Percentiles rank a stretch among this genome's conserved stretches.
phyloP scores from a whole-genome alignment of 2,797 vertebrate genomes.

The Spatula clypeata region DNA sequence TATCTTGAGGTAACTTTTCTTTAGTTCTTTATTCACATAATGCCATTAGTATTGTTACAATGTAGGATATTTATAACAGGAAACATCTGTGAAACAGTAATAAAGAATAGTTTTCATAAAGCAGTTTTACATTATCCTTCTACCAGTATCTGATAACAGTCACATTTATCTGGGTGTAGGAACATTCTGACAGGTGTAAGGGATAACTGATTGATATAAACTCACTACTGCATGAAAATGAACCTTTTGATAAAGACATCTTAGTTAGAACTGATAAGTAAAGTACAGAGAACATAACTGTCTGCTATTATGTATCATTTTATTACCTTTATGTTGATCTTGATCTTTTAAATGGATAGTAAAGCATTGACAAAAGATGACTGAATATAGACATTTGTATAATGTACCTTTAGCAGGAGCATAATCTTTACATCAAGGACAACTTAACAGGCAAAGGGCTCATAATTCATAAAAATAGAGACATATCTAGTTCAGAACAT shows the following conservation, averaged over 20 bases:
- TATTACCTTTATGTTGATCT: conserved; percentile 90
- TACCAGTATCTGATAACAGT: conserved; percentile 91
- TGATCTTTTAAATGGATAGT: conserved; percentile 82
- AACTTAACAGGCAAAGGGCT: conserved; percentile 77
- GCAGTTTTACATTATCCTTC: conserved; percentile 88
- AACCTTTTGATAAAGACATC: conserved; percentile 90
- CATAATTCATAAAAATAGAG: conserved; percentile 81
- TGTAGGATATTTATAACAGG: conserved; percentile 87
- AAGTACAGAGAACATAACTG: conserved; percentile 90
- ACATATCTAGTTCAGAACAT: conserved; percentile 66
- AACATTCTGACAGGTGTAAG: conserved; percentile 92
- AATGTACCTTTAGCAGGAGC: conserved; percentile 69
- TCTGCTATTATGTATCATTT: conserved; percentile 89
- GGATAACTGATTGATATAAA: conserved; percentile 92
- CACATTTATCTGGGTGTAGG: conserved; percentile 90
- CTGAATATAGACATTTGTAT: conserved; percentile 80
- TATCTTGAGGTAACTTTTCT: conserved; percentile 81
- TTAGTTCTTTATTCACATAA: conserved; percentile 84
- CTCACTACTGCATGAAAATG: conserved; percentile 92
- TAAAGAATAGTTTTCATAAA: conserved; percentile 81
- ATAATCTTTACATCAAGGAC: conserved; percentile 79
- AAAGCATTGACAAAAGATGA: conserved; percentile 80
- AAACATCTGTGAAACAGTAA: conserved; percentile 89
- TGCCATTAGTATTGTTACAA: conserved; percentile 88
- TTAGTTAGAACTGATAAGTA: conserved; percentile 90